Evolutionary conservation across 30 jellyfish, hydroid and myxozoan genomes (phyloP).

Genomic region (Aurelia sp.): DNA sequence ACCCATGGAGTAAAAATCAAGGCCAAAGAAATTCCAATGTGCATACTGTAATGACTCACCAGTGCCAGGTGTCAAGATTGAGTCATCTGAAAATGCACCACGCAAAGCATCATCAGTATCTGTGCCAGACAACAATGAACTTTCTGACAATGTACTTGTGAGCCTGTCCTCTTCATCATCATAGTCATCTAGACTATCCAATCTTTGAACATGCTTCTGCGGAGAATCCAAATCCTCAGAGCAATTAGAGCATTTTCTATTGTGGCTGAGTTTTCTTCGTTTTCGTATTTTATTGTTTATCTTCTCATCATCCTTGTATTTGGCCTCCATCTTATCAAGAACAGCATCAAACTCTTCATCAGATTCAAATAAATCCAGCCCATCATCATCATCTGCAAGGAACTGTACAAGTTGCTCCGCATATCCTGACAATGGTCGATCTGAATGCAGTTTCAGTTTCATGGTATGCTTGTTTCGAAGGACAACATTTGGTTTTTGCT

Average conservation of each 20-base stretch:
- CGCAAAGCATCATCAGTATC: conserved; percentile 68
- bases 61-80: conserved; percentile 38
- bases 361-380: conserved; percentile 86
- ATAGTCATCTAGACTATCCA: not conserved
- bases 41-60: conserved; percentile 12
- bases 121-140: conserved; percentile 52
- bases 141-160: conserved; percentile 53
- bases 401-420: conserved; percentile 93
- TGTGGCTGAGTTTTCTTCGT: conserved; percentile 48
- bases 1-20: not conserved
- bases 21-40: not conserved
- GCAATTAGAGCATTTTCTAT: conserved; percentile 31
- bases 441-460: conserved; percentile 65
- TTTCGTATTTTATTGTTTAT: conserved; percentile 43
- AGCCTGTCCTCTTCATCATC: conserved; percentile 40
- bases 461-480: conserved; percentile 34
- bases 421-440: conserved; percentile 93
- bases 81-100: conserved; percentile 68
- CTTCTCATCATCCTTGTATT: conserved; percentile 31
- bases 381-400: conserved; percentile 96
- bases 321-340: conserved; percentile 69
- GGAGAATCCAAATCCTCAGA: not conserved
- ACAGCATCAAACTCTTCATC: conserved; percentile 93
- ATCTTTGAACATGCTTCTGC: not conserved
- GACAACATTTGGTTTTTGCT: conserved; percentile 20